A percentile compares a stretch with the other conserved stretches of the same genome.
phyloP scores from a whole-genome alignment of 2,888 invertebrate genomes.

The Archips xylosteana region DNA sequence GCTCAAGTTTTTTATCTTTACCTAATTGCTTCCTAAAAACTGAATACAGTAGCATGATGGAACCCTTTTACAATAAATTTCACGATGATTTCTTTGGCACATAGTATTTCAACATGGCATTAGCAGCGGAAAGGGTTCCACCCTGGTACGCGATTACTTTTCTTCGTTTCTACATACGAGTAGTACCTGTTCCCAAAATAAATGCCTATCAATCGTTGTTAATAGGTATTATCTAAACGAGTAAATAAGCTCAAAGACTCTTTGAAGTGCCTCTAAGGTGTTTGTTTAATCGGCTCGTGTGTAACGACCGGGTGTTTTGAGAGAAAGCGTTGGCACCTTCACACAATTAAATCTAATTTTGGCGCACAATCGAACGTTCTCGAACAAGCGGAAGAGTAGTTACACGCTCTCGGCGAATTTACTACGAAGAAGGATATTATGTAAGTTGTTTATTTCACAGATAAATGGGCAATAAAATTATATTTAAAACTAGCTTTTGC shows the following conservation, averaged over 20 bases:
- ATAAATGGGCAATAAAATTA: neutral
- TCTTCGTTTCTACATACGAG: too few relatives aligned
- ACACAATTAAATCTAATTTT: constrained; percentile 57
- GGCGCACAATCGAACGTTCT: constrained; percentile 49
- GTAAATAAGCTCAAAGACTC: constrained; percentile 23
- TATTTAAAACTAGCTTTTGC: too few relatives aligned
- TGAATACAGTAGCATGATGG: too few relatives aligned
- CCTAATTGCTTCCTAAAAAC: too few relatives aligned
- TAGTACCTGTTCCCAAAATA: neutral
- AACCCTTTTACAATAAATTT: too few relatives aligned
- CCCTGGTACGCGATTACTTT: too few relatives aligned
- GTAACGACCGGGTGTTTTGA: constrained; percentile 54
- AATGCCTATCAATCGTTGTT: constrained; percentile 14
- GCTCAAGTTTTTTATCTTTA: too few relatives aligned
- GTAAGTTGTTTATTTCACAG: neutral
- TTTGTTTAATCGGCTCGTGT: constrained; percentile 54
- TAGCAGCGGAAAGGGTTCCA: too few relatives aligned
- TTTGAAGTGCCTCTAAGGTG: constrained; percentile 42
- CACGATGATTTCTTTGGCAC: too few relatives aligned
- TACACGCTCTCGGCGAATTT: constrained; percentile 1
- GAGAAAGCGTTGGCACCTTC: constrained; percentile 53
- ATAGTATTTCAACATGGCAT: too few relatives aligned
- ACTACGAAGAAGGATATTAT: neutral
- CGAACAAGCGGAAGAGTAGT: constrained; percentile 43
- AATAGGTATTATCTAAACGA: constrained; percentile 31